These are phyloP conservation scores for Spizella passerina DNA, from an alignment of 2,797 vertebrate species.

Conservation along the genomic window DNA sequence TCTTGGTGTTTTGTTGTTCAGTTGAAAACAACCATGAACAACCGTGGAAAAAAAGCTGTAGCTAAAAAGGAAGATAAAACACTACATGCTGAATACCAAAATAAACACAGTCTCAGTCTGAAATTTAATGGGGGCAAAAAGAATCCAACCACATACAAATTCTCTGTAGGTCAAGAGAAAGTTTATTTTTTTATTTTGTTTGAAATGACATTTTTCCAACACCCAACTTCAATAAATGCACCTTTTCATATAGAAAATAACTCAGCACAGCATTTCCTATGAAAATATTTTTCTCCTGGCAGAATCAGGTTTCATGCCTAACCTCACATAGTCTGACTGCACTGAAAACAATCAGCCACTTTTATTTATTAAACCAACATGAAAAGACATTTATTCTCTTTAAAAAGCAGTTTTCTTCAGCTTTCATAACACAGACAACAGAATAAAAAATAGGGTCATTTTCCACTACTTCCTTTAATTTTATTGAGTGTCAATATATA, in stretches of 20 bases:
- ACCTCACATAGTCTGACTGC: neutral
- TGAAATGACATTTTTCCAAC: neutral
- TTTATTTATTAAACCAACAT: neutral
- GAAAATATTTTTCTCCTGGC: slow-evolving; percentile 37
- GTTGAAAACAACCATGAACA: neutral
- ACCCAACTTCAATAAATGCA: slow-evolving; percentile 19
- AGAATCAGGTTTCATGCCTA: neutral
- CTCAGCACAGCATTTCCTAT: neutral
- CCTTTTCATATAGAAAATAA: slow-evolving; percentile 44
- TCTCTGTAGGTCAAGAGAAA: neutral
- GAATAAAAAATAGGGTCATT: neutral
- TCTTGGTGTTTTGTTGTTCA: neutral
- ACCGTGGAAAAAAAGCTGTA: neutral
- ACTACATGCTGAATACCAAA: neutral
- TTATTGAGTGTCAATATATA: slow-evolving; percentile 31
- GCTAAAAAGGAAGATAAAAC: neutral
- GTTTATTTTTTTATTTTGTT: neutral
- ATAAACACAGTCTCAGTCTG: neutral
- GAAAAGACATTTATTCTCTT: neutral
- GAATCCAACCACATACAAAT: neutral
- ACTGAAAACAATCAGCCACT: neutral
- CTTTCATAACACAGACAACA: neutral
- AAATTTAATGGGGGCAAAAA: neutral
- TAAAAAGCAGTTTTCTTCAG: neutral
- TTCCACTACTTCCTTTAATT: neutral